Percentiles rank a stretch among this genome's conserved stretches.
Conservation (phyloP, 2,797 vertebrate species). For the Antennarius maculatus region DNA sequence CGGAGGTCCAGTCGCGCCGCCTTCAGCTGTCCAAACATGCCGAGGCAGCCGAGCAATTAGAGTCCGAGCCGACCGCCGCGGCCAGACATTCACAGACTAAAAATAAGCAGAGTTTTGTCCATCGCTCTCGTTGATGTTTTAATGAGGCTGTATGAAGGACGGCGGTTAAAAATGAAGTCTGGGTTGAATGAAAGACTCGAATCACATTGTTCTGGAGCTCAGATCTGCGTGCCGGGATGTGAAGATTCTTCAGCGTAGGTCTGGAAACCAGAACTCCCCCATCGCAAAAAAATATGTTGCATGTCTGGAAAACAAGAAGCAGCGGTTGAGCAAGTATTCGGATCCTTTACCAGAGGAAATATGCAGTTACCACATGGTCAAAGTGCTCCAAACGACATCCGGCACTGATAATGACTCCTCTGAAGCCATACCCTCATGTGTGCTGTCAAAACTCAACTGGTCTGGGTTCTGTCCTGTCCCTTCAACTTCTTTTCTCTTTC, state of each 20-base stretch:
- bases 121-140: slow-evolving; percentile 10
- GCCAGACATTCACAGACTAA: slow-evolving; percentile 9
- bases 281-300: too few relatives aligned
- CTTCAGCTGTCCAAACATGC: slow-evolving; percentile 48
- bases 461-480: background rate
- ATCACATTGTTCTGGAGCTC: background rate
- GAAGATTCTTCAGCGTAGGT: background rate
- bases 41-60: slow-evolving; percentile 4
- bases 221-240: background rate
- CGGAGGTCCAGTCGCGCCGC: background rate
- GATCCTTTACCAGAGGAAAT: too few relatives aligned
- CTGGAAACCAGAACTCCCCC: background rate
- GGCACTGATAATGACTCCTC: too few relatives aligned
- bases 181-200: background rate
- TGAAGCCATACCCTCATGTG: too few relatives aligned
- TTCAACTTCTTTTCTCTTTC: background rate
- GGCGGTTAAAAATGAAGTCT: slow-evolving; percentile 7
- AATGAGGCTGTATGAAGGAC: slow-evolving; percentile 20
- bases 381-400: too few relatives aligned
- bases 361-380: too few relatives aligned
- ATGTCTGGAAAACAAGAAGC: too few relatives aligned
- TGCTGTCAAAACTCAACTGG: too few relatives aligned
- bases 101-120: slow-evolving; percentile 26
- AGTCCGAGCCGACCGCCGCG: background rate
- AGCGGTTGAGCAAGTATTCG: too few relatives aligned